Percentiles rank a stretch among this genome's conserved stretches.
These are phyloP conservation scores for Brachyptera putata DNA, from an alignment of 2,888 invertebrate genomes.

Conservation along the genomic window DNA sequence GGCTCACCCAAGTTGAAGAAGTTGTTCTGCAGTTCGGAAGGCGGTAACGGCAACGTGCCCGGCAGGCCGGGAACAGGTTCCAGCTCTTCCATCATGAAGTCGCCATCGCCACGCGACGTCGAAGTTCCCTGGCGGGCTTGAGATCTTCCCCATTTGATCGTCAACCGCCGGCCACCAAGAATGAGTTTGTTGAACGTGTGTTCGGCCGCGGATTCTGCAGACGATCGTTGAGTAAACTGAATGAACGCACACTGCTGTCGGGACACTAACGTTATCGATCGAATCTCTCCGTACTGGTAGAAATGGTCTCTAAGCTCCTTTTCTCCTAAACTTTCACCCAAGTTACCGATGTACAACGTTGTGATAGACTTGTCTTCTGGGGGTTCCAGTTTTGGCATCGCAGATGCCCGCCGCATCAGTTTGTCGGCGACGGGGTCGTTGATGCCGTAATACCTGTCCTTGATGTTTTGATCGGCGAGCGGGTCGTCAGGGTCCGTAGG, in stretches of 20 bases:
- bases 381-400: constrained; percentile 90
- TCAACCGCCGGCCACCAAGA: constrained; percentile 78
- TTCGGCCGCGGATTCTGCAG: constrained; percentile 92
- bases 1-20: constrained; percentile 59
- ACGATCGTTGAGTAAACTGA: constrained; percentile 84
- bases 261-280: constrained; percentile 85
- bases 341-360: constrained; percentile 94
- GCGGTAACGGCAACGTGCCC: constrained; percentile 60
- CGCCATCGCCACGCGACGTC: constrained; percentile 44
- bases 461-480: constrained; percentile 91
- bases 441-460: constrained; percentile 87
- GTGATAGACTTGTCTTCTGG: constrained; percentile 96
- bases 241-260: constrained; percentile 96
- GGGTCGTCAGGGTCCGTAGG: constrained; percentile 97
- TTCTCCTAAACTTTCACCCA: constrained; percentile 83
- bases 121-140: constrained; percentile 66
- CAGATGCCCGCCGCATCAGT: constrained; percentile 80
- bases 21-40: constrained; percentile 59
- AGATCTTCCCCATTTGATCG: constrained; percentile 98
- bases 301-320: constrained; percentile 92
- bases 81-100: constrained; percentile 40
- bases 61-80: constrained; percentile 78
- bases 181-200: constrained; percentile 92
- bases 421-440: constrained; percentile 97
- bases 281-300: constrained; percentile 97